Evolutionary conservation across 2,113 vertebrate genomes (phyloP).

Genomic region (Conger conger): DNA sequence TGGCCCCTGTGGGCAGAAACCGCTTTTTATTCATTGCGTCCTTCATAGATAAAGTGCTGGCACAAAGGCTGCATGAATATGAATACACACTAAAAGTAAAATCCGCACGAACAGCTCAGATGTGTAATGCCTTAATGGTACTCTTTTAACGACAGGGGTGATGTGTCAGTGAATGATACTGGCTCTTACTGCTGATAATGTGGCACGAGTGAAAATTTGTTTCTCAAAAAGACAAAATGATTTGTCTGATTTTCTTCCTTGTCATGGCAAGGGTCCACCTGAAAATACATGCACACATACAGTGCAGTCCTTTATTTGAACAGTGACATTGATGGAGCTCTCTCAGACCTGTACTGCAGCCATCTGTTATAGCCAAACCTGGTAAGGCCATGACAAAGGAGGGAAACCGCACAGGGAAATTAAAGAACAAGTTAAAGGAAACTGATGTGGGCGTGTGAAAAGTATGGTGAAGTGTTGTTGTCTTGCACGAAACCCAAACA

Average conservation of each 20-base stretch:
- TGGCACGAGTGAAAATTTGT: neutral
- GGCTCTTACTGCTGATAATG: neutral
- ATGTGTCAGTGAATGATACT: neutral
- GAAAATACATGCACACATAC: too few species aligned
- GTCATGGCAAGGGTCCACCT: too few species aligned
- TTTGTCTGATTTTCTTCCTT: neutral
- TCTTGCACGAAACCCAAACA: too few species aligned
- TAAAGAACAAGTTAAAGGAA: too few species aligned
- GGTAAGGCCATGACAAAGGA: too few species aligned
- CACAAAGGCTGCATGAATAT: neutral
- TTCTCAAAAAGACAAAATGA: neutral
- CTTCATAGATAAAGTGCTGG: neutral
- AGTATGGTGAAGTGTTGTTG: too few species aligned
- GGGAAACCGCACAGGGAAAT: too few species aligned
- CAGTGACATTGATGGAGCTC: too few species aligned
- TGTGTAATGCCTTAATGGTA: neutral
- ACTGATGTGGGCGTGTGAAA: too few species aligned
- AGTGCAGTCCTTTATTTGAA: too few species aligned
- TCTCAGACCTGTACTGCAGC: too few species aligned
- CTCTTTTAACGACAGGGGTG: neutral
- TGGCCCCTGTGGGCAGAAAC: neutral
- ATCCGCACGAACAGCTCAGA: neutral
- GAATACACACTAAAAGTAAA: neutral
- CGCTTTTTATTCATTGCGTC: constrained; percentile 13
- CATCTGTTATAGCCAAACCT: too few species aligned